Base-by-base conservation (phyloP, 2,888 invertebrate genomes). In the Epinotia bilunana region DNA sequence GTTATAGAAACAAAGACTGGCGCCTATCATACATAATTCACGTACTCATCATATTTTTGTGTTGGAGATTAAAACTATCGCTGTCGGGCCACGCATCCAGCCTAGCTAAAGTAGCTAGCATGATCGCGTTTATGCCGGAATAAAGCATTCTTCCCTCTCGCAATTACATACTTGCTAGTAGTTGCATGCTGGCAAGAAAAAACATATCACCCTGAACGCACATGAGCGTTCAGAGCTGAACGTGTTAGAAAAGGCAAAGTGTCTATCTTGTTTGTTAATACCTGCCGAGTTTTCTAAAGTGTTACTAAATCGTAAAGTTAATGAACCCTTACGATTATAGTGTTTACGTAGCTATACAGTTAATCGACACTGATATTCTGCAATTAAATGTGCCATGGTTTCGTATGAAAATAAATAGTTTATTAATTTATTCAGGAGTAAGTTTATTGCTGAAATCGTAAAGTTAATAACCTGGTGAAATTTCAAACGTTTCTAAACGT, bases 301-400 rank as follows among this genome's bases (percentile, higher is more conserved):
- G 49, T 64, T 53, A 5, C 53, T 9, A 53, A 65, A 65, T 18
- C 46, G 11, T 65, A 6, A 65, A 53, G 28, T 16, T 64, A 53
- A n/a, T 65, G 13, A 28, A n/a, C n/a, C 3, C n/a, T 33, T 11
- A 33, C 18, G n/a, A 33, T 53, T 65, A 53, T 33, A 49, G n/a
- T 60, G 28, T 60, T 33, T 61, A 65, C 65, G n/a, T 33, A 33
- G 33, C 39, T 39, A 39, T 39, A 39, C 39, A 1, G 33, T 65
- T 65, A 46, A 53, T 65, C 28, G 65, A 53, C 53, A 33, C 55
- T 12, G 12, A 53, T 65, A 53, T n/a, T n/a, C 65, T 55, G 28
- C 49, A 28, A 64, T 49, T 64, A 64, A 23, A 49, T 23, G 1
- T 49, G 4, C n/a, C n/a, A 28, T 63, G 63, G 12, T 43, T 20